Percentiles rank a stretch among this genome's conserved stretches.
Conservation (phyloP, 1,140 invertebrate genomes). For the Caenorhabditis elegans region DNA sequence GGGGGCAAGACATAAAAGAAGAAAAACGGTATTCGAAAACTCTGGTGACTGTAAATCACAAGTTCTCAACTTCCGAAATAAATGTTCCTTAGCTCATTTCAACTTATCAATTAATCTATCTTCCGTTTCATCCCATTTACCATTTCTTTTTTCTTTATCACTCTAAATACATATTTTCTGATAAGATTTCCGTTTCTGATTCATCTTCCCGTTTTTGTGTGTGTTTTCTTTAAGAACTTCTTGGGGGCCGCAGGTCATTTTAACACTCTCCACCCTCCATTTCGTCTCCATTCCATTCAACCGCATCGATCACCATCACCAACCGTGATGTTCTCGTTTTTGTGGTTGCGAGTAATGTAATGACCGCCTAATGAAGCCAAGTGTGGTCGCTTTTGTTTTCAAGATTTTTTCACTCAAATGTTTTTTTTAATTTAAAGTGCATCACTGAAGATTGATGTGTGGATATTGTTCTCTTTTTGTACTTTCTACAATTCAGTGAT, state of each 20-base stretch:
- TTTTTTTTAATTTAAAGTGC: neutral
- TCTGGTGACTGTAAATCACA: neutral
- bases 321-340: neutral
- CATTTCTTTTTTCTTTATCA: neutral
- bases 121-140: too few relatives aligned
- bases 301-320: neutral
- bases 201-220: neutral
- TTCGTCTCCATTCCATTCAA: neutral
- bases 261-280: slow-evolving; percentile 17
- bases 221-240: slow-evolving; percentile 20
- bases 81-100: too few relatives aligned
- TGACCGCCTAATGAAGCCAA: slow-evolving; percentile 13
- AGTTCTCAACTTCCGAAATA: too few relatives aligned
- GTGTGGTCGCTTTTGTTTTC: neutral
- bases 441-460: neutral
- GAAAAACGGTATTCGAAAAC: too few relatives aligned
- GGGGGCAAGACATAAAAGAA: too few relatives aligned
- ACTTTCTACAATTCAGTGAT: too few relatives aligned
- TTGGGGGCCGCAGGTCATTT: slow-evolving; percentile 8
- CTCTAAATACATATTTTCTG: neutral
- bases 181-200: neutral
- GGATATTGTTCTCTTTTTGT: too few relatives aligned
- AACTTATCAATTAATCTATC: too few relatives aligned
- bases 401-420: neutral
- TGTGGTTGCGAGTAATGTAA: neutral